Evolutionary conservation across 2,888 invertebrate species (phyloP), one percentile per base, ranked within the genome.

Genomic region (Melipona bicolor): DNA sequence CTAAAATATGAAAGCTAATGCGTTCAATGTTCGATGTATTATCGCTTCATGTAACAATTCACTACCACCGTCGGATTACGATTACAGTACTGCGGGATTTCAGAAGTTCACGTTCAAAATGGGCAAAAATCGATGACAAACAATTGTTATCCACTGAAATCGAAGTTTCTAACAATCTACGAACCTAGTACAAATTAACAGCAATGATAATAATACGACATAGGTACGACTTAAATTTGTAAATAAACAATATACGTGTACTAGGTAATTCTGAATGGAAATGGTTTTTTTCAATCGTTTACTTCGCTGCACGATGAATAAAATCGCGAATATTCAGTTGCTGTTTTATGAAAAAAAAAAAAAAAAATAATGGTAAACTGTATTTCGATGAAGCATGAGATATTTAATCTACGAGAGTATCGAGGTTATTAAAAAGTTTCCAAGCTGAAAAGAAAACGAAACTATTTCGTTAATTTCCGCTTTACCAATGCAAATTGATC

Each of bases 351-450:
- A 36, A 27, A 65, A 72, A 73, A 43, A n/a, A n/a, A 15, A 62
- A 24, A 24, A 13, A 4, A 71, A 59, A 68, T 56, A 24, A 59
- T 59, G 15, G 1, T 43, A 43, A 43, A 43, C 43, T 61, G 21
- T 27, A 49, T 64, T 72, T 32, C 15, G 49, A n/a, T 17, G n/a
- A 80, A 76, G 27, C 59, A 81, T 50, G 13, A 27, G 36, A 68
- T 81, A 72, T 73, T 77, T 77, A 50, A 21, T 65, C 43, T 19
- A 73, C 13, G 4, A 73, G 4, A 3, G 9, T 71, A 65, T 75
- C 74, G 52, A 85, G 80, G 84, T 80, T 85, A 84, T 52, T 84
- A 49, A 71, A 84, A 59, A 77, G 77, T 84, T 73, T 49, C 43
- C 32, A 78, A 77, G 11, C 36, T n/a, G 27, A 17, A 13, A 67